A percentile compares a stretch with the other conserved stretches of the same genome.
phyloP scores from a whole-genome alignment of 2,113 vertebrate genomes.

The Neofelis nebulosa region DNA sequence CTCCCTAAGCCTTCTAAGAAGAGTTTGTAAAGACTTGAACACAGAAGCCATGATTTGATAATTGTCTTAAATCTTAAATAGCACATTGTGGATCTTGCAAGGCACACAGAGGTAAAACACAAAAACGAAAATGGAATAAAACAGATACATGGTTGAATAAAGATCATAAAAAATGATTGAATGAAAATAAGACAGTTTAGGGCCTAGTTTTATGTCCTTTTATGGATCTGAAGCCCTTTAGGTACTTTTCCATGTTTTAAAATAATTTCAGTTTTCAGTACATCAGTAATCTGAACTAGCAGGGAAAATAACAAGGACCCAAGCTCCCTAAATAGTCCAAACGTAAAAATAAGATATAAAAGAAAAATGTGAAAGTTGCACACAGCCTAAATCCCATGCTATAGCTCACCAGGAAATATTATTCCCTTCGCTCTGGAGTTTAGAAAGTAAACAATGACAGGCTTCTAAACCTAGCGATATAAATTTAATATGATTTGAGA shows the following conservation, averaged over 20 bases:
- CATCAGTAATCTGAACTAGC: conserved; percentile 42
- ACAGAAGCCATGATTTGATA: not conserved
- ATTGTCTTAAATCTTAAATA: not conserved
- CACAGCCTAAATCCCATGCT: conserved; percentile 12
- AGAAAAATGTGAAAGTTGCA: conserved; percentile 44
- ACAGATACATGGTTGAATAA: not conserved
- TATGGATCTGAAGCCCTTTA: not conserved
- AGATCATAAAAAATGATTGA: not conserved
- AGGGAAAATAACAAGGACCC: conserved; percentile 40
- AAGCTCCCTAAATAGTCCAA: not conserved
- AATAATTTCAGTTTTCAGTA: conserved; percentile 56
- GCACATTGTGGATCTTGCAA: not conserved
- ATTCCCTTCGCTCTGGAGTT: conserved; percentile 23
- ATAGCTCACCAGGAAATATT: conserved; percentile 46
- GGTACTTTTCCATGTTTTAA: not conserved
- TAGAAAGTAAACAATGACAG: conserved; percentile 62
- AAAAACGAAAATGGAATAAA: not conserved
- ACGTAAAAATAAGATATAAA: conserved; percentile 63
- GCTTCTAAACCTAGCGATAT: conserved; percentile 59
- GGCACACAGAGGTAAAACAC: not conserved
- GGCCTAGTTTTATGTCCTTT: not conserved
- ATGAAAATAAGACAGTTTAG: not conserved
- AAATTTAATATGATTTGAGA: conserved; percentile 57
- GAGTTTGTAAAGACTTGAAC: not conserved
- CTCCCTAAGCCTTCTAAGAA: not conserved